Conservation (phyloP, 92 coral and sea anemone species). For the Bergia puertoricense region DNA sequence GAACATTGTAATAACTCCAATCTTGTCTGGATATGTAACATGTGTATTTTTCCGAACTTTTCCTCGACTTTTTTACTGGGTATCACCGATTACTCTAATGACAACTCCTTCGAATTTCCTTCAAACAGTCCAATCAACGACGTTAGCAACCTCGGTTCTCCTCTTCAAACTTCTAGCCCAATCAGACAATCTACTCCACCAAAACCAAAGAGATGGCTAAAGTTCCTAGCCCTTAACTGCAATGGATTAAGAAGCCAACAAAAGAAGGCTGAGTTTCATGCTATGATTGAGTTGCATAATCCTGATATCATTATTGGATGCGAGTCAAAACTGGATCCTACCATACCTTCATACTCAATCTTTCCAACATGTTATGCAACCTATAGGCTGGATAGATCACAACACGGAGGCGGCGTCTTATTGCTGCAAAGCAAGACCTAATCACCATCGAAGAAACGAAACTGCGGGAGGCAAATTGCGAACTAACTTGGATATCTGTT, state of each 20-base stretch:
- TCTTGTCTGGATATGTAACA: slow-evolving; percentile 16
- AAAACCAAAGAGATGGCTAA: not conserved
- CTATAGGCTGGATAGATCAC: not conserved
- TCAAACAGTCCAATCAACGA: not conserved
- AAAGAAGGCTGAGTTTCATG: slow-evolving; percentile 10
- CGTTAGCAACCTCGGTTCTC: not conserved
- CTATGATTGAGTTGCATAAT: not conserved
- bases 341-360: slow-evolving; percentile 4
- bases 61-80: not conserved
- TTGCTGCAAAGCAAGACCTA: not conserved
- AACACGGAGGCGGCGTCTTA: slow-evolving; percentile 5
- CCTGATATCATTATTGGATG: not conserved
- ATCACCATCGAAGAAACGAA: too few relatives aligned
- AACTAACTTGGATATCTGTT: too few relatives aligned
- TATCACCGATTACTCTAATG: slow-evolving; percentile 1
- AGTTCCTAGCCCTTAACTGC: not conserved
- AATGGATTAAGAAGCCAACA: not conserved
- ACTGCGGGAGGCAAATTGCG: too few relatives aligned
- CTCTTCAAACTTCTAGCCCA: not conserved
- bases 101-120: not conserved
- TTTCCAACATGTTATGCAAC: not conserved
- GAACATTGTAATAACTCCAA: slow-evolving; percentile 13
- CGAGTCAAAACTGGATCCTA: slow-evolving; percentile 11
- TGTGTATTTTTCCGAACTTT: not conserved
- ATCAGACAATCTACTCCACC: not conserved